Evolutionary conservation across 2,113 vertebrate genomes (phyloP).

Genomic region (Rhynchopsitta pachyrhyncha): DNA sequence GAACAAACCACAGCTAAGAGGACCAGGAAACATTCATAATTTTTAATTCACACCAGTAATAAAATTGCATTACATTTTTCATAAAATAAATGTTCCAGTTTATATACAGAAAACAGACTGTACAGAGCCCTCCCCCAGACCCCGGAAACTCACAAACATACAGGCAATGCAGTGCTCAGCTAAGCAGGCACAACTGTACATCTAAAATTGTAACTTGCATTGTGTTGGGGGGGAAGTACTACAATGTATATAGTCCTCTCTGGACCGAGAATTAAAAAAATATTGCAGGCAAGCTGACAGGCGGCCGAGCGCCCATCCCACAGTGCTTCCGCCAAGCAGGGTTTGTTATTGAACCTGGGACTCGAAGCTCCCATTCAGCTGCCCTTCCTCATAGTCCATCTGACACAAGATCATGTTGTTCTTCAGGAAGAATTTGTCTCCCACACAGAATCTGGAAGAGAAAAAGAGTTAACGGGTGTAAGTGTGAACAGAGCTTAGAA

Average conservation of each 20-base stretch:
- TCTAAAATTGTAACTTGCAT: slow-evolving; percentile 92
- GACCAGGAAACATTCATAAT: slow-evolving; percentile 85
- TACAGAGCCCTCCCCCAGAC: slow-evolving; percentile 93
- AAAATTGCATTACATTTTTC: slow-evolving; percentile 99
- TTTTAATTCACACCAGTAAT: slow-evolving; percentile 99
- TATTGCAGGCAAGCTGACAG: slow-evolving; percentile 91
- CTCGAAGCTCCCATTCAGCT: slow-evolving; percentile 98
- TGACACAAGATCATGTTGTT: slow-evolving; percentile 99
- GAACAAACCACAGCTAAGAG: slow-evolving; percentile 59
- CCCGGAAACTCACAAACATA: slow-evolving; percentile 92
- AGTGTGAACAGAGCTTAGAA: background rate
- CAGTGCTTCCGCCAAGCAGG: slow-evolving; percentile 67
- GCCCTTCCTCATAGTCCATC: slow-evolving; percentile 99
- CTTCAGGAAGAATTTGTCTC: slow-evolving; percentile 99
- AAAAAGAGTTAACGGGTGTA: background rate
- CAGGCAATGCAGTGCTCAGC: slow-evolving; percentile 94
- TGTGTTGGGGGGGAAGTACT: slow-evolving; percentile 85
- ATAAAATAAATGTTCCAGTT: slow-evolving; percentile 99
- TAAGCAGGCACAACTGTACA: slow-evolving; percentile 95
- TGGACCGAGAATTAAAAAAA: slow-evolving; percentile 90
- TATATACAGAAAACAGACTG: slow-evolving; percentile 99
- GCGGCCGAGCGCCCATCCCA: slow-evolving; percentile 82
- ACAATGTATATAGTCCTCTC: slow-evolving; percentile 88
- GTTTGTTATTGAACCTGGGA: slow-evolving; percentile 93
- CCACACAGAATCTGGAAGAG: slow-evolving; percentile 93